A percentile compares a stretch with the other conserved stretches of the same genome.
These are phyloP conservation scores for Alviniconcha strummeri DNA, from an alignment of 2,888 invertebrate species.

Conservation along the genomic window DNA sequence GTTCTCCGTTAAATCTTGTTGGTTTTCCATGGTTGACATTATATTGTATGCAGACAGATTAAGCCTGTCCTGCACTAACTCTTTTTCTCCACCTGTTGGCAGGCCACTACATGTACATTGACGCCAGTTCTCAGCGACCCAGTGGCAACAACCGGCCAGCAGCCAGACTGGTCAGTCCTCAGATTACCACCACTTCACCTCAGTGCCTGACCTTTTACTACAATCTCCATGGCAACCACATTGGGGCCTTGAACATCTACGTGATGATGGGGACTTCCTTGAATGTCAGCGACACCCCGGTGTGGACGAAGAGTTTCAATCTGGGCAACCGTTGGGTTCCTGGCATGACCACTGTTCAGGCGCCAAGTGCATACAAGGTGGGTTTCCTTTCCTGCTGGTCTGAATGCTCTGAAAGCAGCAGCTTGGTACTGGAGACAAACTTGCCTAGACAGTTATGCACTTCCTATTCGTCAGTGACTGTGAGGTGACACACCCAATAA, in stretches of 20 bases:
- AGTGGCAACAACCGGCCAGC: constrained; percentile 43
- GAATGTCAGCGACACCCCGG: constrained; percentile 41
- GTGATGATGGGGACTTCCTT: constrained; percentile 45
- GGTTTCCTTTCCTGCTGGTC: neutral
- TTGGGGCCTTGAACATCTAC: constrained; percentile 62
- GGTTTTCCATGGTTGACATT: no score
- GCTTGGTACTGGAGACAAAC: no score
- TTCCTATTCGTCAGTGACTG: no score
- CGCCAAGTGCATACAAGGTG: constrained; percentile 47
- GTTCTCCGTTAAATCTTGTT: no score
- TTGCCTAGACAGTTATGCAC: no score
- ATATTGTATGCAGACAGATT: no score
- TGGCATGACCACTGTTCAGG: constrained; percentile 52
- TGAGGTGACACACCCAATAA: no score
- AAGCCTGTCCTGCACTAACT: no score
- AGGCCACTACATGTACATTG: constrained; percentile 67
- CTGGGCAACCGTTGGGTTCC: constrained; percentile 60
- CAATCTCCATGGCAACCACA: constrained; percentile 63
- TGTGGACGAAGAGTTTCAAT: constrained; percentile 56
- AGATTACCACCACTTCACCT: constrained; percentile 41
- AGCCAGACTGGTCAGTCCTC: constrained; percentile 53
- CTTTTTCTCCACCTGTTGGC: neutral
- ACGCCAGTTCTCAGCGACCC: constrained; percentile 50
- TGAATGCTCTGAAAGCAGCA: no score
- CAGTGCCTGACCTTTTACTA: constrained; percentile 65